These are phyloP conservation scores for Chymomyza caudatula DNA, from an alignment of 2,888 invertebrate genomes.

Conservation along the genomic window DNA sequence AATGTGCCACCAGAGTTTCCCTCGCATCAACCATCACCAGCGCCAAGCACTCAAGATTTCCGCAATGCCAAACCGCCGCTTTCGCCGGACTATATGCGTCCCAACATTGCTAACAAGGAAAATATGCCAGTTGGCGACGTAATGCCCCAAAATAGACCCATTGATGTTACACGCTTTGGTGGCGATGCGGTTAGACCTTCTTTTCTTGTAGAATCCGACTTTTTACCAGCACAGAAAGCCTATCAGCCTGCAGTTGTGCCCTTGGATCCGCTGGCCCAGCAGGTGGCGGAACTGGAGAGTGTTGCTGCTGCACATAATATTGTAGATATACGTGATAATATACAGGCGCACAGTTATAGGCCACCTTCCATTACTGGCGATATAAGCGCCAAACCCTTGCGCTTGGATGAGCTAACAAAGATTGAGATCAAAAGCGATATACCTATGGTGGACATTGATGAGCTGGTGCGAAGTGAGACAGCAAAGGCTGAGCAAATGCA, in stretches of 20 bases:
- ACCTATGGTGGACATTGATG: slow-evolving; percentile 63
- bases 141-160: slow-evolving; percentile 74
- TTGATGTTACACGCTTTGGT: slow-evolving; percentile 71
- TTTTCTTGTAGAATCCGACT: slow-evolving; percentile 47
- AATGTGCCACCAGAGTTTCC: slow-evolving; percentile 55
- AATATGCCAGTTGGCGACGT: slow-evolving; percentile 34
- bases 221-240: slow-evolving; percentile 37
- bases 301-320: slow-evolving; percentile 63
- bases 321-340: slow-evolving; percentile 70
- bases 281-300: slow-evolving; percentile 65
- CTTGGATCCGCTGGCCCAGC: slow-evolving; percentile 55
- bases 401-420: slow-evolving; percentile 62
- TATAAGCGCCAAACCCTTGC: slow-evolving; percentile 51
- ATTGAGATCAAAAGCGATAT: slow-evolving; percentile 65
- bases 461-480: slow-evolving; percentile 56
- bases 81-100: slow-evolving; percentile 73
- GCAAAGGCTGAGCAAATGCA: slow-evolving; percentile 45
- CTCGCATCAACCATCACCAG: slow-evolving; percentile 48
- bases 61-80: slow-evolving; percentile 69
- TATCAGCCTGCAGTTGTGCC: slow-evolving; percentile 53
- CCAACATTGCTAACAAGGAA: slow-evolving; percentile 64
- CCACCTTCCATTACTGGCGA: slow-evolving; percentile 68
- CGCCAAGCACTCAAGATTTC: slow-evolving; percentile 56
- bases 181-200: slow-evolving; percentile 59
- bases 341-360: slow-evolving; percentile 62